These are phyloP conservation scores for Phenacoccus solenopsis DNA, from an alignment of 1,140 invertebrate genomes.

Conservation along the genomic window DNA sequence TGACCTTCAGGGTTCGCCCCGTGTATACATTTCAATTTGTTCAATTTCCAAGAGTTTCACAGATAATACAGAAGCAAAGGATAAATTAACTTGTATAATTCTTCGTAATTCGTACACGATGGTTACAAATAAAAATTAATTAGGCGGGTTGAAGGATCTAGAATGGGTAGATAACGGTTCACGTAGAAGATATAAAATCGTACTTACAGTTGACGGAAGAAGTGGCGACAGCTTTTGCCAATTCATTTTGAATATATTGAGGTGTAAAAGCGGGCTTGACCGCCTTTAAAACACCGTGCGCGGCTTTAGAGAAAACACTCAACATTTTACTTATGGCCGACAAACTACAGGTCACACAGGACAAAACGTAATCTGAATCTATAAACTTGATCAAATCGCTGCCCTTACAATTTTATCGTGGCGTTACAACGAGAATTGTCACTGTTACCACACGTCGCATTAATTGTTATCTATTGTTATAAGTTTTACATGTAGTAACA, in stretches of 20 bases:
- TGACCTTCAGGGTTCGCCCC: background rate
- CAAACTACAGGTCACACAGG: background rate
- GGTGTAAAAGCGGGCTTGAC: slow-evolving; percentile 41
- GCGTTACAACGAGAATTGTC: background rate
- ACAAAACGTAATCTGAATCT: slow-evolving; percentile 6
- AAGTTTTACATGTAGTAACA: no score
- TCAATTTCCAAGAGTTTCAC: no score
- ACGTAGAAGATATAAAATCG: background rate
- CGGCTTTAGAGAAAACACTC: slow-evolving; percentile 44
- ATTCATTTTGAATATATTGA: slow-evolving; percentile 39
- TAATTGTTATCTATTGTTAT: no score
- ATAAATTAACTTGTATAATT: no score
- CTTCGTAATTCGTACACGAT: no score
- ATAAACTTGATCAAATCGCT: background rate
- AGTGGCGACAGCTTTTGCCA: slow-evolving; percentile 39
- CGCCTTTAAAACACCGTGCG: slow-evolving; percentile 43
- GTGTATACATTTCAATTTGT: background rate
- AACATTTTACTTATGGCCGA: slow-evolving; percentile 43
- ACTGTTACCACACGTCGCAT: no score
- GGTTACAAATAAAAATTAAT: no score
- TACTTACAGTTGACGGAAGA: slow-evolving; percentile 46
- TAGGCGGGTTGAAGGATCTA: background rate
- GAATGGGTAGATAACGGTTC: no score
- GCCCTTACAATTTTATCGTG: background rate
- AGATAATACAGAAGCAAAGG: no score